phyloP scores from a whole-genome alignment of 2,888 invertebrate species.

The Daptonema setosum region DNA sequence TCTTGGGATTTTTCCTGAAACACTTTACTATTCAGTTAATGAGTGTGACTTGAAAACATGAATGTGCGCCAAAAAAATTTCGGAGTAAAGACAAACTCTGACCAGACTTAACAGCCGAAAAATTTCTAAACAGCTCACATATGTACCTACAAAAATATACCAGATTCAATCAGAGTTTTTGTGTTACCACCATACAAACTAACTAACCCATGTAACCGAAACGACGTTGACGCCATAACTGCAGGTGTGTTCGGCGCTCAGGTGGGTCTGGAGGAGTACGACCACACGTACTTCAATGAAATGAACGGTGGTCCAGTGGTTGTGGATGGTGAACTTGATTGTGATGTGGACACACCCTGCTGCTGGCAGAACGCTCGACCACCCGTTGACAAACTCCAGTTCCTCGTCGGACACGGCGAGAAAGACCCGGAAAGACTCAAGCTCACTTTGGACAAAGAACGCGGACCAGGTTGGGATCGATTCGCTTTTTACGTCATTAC shows the following conservation, averaged over 20 bases:
- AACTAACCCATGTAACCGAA: too few relatives aligned
- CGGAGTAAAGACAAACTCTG: too few relatives aligned
- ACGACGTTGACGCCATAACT: too few relatives aligned
- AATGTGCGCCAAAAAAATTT: too few relatives aligned
- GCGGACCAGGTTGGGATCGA: background rate
- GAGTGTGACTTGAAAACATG: too few relatives aligned
- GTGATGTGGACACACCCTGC: conserved; percentile 3
- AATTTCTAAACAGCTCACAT: too few relatives aligned
- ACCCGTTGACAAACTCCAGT: background rate
- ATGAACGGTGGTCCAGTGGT: conserved; percentile 1
- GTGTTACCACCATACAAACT: too few relatives aligned
- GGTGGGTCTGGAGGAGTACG: background rate
- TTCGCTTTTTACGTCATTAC: too few relatives aligned
- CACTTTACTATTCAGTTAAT: too few relatives aligned
- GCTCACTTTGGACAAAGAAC: background rate
- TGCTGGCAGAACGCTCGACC: conserved; percentile 3
- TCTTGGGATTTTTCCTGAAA: too few relatives aligned
- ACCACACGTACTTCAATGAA: background rate
- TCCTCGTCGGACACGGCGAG: background rate
- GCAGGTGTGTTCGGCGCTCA: background rate
- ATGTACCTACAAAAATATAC: too few relatives aligned
- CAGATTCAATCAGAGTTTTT: background rate
- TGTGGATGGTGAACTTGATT: conserved; percentile 1
- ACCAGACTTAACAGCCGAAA: too few relatives aligned
- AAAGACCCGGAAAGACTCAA: background rate